Percentiles rank a stretch among this genome's conserved stretches.
Evolutionary conservation across 2,888 invertebrate species (phyloP).

Genomic region (Caenorhabditis becei): DNA sequence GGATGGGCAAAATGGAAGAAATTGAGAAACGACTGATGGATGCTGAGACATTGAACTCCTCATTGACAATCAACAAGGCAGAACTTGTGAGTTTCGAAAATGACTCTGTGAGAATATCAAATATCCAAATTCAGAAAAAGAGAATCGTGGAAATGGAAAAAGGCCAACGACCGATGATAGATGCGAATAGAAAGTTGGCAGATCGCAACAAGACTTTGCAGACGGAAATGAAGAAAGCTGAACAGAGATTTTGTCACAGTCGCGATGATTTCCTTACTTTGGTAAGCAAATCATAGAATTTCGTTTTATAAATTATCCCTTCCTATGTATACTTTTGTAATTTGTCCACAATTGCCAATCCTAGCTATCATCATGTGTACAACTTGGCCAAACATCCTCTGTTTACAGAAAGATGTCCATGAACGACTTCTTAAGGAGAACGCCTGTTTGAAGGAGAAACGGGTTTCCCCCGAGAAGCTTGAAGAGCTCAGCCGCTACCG

Average conservation of each 20-base stretch:
- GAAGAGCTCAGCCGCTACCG: constrained; percentile 79
- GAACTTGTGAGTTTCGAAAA: constrained; percentile 73
- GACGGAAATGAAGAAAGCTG: constrained; percentile 75
- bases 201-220: constrained; percentile 76
- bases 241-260: constrained; percentile 74
- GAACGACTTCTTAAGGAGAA: constrained; percentile 79
- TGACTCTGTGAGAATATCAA: constrained; percentile 21
- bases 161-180: constrained; percentile 77
- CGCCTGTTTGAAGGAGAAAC: constrained; percentile 74
- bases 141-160: constrained; percentile 81
- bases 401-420: constrained; percentile 76
- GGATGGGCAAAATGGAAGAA: constrained; percentile 78
- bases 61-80: constrained; percentile 77
- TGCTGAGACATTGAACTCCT: constrained; percentile 74
- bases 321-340: neutral
- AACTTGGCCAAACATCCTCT: neutral
- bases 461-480: constrained; percentile 79
- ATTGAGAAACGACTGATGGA: constrained; percentile 74
- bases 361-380: too few species aligned
- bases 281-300: constrained; percentile 66
- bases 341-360: too few species aligned
- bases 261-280: constrained; percentile 78
- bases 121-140: constrained; percentile 81
- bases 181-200: constrained; percentile 76
- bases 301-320: neutral